Evolutionary conservation across 2,888 invertebrate genomes (phyloP), one percentile per base, ranked within the genome.

Genomic region (Cephus sareptanus): DNA sequence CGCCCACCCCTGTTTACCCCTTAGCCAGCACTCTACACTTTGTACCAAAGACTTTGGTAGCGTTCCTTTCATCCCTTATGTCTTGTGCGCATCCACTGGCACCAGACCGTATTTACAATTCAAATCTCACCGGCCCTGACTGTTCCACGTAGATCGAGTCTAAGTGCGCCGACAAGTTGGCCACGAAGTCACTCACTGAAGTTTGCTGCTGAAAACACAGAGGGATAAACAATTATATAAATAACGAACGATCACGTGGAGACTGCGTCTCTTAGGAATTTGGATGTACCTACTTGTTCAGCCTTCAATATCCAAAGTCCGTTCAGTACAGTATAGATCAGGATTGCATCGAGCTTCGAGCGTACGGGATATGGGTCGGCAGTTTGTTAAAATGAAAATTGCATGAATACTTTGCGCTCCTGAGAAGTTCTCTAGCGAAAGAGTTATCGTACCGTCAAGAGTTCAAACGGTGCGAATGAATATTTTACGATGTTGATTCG

Each of bases 31-130:
- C 56, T 37, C 31, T 69, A 69, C 31, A 30, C 74, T 9, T 34
- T 34, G 31, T n/a, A 23, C 35, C 34, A 37, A 34, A 68, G 75
- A 70, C 70, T 74, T 56, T 56, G 73, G 73, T 73, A 34, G 40
- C 76, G 56, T 73, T 76, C 76, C 76, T 56, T 73, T 76, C 76
- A 30, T 37, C 35, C 73, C 73, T 33, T 40, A 40, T 73, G 56
- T 56, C 56, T 56, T 56, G 56, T 9, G 56, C 56, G 56, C 56
- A 56, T 23, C 56, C 56, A 56, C 56, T 23, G 56, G 23, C 23
- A 56, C 56, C 56, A 56, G 56, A 23, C 23, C 23, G 23, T 23
- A 56, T 56, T 56, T 56, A 56, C 56, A 56, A 56, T 56, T 56
- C 56, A 15, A 56, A 56, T 56, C 56, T 56, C 56, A 23, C 56